phyloP scores from a whole-genome alignment of 2,797 vertebrate species.

The Siniperca scherzeri region DNA sequence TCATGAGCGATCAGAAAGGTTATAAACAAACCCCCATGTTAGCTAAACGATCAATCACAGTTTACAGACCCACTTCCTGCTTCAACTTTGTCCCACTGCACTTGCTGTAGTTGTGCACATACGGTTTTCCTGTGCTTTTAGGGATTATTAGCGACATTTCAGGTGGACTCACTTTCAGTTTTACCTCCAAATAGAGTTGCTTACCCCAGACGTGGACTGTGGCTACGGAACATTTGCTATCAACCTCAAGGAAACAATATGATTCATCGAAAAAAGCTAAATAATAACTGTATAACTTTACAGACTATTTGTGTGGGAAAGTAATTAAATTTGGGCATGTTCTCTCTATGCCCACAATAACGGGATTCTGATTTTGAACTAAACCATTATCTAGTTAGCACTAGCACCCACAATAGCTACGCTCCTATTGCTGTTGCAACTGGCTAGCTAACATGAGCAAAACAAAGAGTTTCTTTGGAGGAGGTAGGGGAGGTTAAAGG shows the following conservation, averaged over 20 bases:
- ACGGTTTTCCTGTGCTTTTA: neutral
- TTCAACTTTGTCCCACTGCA: neutral
- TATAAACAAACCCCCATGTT: neutral
- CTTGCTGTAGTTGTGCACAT: neutral
- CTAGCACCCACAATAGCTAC: neutral
- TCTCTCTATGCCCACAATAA: neutral
- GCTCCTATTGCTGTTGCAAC: neutral
- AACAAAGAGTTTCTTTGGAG: neutral
- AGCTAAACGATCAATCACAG: neutral
- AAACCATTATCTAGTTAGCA: too few relatives aligned
- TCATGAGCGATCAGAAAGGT: neutral
- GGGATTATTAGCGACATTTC: neutral
- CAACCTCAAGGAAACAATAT: neutral
- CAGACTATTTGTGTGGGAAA: neutral
- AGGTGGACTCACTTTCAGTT: neutral
- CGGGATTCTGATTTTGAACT: neutral
- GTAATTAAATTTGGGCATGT: neutral
- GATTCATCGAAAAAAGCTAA: neutral
- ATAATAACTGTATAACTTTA: neutral
- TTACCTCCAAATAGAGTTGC: neutral
- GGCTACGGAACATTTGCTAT: neutral
- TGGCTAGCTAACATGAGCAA: neutral
- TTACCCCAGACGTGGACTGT: neutral
- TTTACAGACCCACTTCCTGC: neutral
- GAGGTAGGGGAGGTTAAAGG: neutral